Conservation (phyloP, 2,888 invertebrate species). For the Glomeris marginata region DNA sequence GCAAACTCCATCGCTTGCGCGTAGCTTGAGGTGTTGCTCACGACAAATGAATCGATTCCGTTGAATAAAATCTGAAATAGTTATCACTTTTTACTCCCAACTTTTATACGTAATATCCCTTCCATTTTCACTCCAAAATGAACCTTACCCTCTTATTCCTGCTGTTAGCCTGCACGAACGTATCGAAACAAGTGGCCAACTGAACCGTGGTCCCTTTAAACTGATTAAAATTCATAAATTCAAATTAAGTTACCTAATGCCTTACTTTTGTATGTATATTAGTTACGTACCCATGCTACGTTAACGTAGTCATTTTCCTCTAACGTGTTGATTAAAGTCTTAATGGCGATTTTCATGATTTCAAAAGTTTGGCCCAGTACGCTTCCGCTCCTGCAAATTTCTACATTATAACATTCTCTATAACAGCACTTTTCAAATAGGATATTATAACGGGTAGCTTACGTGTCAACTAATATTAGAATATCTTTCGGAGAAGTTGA, state of each 20-base stretch:
- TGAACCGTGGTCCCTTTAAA: conserved; percentile 26
- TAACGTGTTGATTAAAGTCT: conserved; percentile 34
- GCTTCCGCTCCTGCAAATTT: conserved; percentile 32
- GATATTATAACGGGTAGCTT: conserved; percentile 18
- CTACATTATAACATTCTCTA: not conserved
- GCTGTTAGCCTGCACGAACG: conserved; percentile 35
- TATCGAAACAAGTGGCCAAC: conserved; percentile 28
- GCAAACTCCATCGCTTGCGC: conserved; percentile 32
- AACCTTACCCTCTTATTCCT: conserved; percentile 31
- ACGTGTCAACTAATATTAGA: conserved; percentile 36
- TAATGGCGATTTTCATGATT: conserved; percentile 35
- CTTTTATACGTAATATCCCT: no score
- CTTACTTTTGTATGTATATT: not conserved
- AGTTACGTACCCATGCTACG: conserved; percentile 29
- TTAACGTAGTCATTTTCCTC: conserved; percentile 38
- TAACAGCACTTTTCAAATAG: not conserved
- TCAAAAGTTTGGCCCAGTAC: conserved; percentile 36
- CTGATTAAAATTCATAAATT: conserved; percentile 19
- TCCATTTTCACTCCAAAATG: no score
- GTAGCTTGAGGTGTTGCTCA: conserved; percentile 31
- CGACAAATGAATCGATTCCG: conserved; percentile 28
- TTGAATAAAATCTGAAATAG: conserved; percentile 24
- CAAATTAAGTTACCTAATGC: not conserved
- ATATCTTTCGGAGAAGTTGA: conserved; percentile 37
- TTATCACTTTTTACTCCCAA: no score